Evolutionary conservation across 2,797 vertebrate genomes (phyloP), one percentile per base, ranked within the genome.

Genomic region (Ceyx erithaca): DNA sequence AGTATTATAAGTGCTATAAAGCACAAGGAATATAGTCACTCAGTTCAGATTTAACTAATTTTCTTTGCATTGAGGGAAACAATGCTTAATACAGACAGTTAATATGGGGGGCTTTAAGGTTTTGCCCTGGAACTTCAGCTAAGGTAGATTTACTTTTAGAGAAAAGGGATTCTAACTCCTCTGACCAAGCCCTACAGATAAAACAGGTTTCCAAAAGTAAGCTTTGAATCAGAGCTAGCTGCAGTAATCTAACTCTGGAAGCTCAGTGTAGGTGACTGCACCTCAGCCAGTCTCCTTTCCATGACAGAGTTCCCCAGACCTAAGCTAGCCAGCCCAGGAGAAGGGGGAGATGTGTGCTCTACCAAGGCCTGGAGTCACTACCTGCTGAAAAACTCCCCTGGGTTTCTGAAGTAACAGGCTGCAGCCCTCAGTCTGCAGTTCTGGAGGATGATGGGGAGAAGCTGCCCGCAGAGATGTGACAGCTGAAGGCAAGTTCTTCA

Each of bases 1-100:
- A 89, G 25, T 35, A 71, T 83, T 73, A 46, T 41, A 90, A 91
- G 78, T 15, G 14, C 6, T 48, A 81, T 58, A 89, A 95, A 84
- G 55, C 63, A 89, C 21, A 14, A 18, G 30, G 28, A 80, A 26
- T n/a, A 57, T 6, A 80, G 45, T 55, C 5, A 49, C 67, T 61
- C 48, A 30, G 22, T 80, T 87, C 69, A 80, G 19, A 72, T 76
- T 76, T 54, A 92, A 82, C 20, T 81, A 41, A 80, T 80, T 79
- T 89, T 89, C 43, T 80, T 20, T 35, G 22, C 28, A 59, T 61
- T n/a, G 9, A 61, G 70, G 41, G 41, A 92, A 94, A 81, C 41
- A 43, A 52, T 66, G 14, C n/a, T 83, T 73, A 14, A 52, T 67
- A 51, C 3, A 82, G 41, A 40, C 4, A 21, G 12, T 30, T 70